Conservation (phyloP, 2,113 vertebrate species). For the zebrafish (Danio rerio) region DNA sequence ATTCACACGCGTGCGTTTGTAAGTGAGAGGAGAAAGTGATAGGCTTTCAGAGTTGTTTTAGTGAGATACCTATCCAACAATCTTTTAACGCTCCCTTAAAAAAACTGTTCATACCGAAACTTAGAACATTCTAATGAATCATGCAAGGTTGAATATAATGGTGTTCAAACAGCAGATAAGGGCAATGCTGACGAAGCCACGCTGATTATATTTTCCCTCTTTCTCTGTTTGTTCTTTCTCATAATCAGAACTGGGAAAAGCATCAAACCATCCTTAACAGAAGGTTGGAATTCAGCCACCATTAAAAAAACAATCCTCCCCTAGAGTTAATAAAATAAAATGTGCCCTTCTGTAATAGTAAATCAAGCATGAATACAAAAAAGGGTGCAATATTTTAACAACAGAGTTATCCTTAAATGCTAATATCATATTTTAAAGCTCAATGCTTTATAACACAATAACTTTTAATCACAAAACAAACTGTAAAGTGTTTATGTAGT, state of each 20-base stretch:
- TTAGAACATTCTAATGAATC: background rate
- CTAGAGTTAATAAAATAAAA: background rate
- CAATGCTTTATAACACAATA: no score
- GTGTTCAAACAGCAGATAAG: conserved; percentile 39
- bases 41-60: conserved; percentile 37
- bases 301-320: conserved; percentile 10
- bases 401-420: no score
- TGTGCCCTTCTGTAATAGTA: background rate
- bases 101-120: background rate
- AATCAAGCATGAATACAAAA: background rate
- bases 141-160: conserved; percentile 13
- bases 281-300: conserved; percentile 9
- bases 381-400: no score
- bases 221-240: background rate
- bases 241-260: background rate
- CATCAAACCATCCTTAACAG: conserved; percentile 8
- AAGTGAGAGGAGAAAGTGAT: background rate
- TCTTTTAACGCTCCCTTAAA: background rate
- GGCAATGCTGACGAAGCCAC: conserved; percentile 11
- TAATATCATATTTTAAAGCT: no score
- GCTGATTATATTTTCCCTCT: conserved; percentile 1
- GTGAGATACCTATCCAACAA: background rate
- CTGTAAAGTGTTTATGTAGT: no score
- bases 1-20: background rate
- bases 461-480: no score